phyloP scores from a whole-genome alignment of 2,797 vertebrate species.

The Diplodus puntazzo region DNA sequence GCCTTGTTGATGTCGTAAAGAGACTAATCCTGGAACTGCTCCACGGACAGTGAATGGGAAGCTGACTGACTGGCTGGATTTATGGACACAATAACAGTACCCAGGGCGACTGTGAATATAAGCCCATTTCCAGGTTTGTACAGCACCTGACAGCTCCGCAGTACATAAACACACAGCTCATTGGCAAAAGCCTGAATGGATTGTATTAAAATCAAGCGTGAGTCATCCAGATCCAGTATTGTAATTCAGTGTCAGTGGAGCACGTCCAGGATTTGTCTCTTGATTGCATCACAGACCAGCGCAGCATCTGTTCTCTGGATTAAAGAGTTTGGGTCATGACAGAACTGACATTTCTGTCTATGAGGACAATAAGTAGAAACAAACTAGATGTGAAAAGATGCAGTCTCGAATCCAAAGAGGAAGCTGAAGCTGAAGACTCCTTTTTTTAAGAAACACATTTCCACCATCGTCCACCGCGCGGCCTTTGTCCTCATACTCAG shows the following conservation, averaged over 20 bases:
- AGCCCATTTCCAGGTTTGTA: constrained; percentile 38
- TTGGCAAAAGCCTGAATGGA: constrained; percentile 30
- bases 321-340: constrained; percentile 3
- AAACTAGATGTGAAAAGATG: constrained; percentile 5
- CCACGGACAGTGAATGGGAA: constrained; percentile 51
- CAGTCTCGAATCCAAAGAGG: background rate
- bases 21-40: constrained; percentile 54
- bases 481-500: constrained; percentile 34
- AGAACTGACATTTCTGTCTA: constrained; percentile 20
- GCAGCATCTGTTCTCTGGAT: constrained; percentile 28
- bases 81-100: constrained; percentile 55
- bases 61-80: constrained; percentile 54
- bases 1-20: constrained; percentile 49
- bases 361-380: constrained; percentile 14
- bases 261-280: constrained; percentile 29
- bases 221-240: constrained; percentile 27
- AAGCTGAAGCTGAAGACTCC: background rate
- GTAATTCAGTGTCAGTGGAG: constrained; percentile 23
- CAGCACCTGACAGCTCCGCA: constrained; percentile 16
- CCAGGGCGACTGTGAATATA: constrained; percentile 42
- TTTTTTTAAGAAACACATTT: constrained; percentile 50
- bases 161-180: constrained; percentile 23
- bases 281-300: constrained; percentile 16
- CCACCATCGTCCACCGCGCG: constrained; percentile 16
- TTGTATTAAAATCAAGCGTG: background rate